A percentile compares a stretch with the other conserved stretches of the same genome.
These are phyloP conservation scores for Colius striatus DNA, from an alignment of 2,113 vertebrate genomes.

Conservation along the genomic window DNA sequence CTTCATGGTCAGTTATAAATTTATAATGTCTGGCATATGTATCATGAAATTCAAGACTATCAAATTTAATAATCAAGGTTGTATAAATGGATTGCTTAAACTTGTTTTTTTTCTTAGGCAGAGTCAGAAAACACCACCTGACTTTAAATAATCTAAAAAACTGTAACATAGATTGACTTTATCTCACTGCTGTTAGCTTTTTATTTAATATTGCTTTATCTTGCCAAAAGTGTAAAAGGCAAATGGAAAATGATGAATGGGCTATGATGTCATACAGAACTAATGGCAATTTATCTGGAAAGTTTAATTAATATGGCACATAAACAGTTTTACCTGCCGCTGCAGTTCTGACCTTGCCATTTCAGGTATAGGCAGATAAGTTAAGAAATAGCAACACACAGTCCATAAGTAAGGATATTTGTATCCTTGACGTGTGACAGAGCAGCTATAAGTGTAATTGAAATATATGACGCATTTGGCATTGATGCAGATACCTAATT, in stretches of 20 bases:
- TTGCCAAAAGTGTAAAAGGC: background rate
- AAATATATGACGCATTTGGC: slow-evolving; percentile 47
- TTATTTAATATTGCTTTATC: slow-evolving; percentile 17
- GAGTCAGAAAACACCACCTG: background rate
- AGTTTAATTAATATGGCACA: slow-evolving; percentile 24
- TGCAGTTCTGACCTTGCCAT: slow-evolving; percentile 38
- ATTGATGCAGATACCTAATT: slow-evolving; percentile 30
- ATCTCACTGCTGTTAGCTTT: slow-evolving; percentile 34
- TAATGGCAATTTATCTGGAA: slow-evolving; percentile 34
- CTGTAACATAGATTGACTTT: background rate
- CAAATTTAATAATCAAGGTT: background rate
- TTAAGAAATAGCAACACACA: slow-evolving; percentile 25
- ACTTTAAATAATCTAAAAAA: background rate
- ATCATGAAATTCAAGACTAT: background rate
- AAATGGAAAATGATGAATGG: slow-evolving; percentile 5
- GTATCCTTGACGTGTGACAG: slow-evolving; percentile 18
- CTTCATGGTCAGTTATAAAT: background rate
- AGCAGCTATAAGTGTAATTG: slow-evolving; percentile 30
- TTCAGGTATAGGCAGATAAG: slow-evolving; percentile 3
- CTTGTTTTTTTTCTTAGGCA: background rate
- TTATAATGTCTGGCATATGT: background rate
- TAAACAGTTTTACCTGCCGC: background rate
- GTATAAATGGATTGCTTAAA: background rate
- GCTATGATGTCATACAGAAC: slow-evolving; percentile 9
- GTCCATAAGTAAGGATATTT: slow-evolving; percentile 20